Conservation (phyloP, 2,888 invertebrate genomes). For the Candidula unifasciata region DNA sequence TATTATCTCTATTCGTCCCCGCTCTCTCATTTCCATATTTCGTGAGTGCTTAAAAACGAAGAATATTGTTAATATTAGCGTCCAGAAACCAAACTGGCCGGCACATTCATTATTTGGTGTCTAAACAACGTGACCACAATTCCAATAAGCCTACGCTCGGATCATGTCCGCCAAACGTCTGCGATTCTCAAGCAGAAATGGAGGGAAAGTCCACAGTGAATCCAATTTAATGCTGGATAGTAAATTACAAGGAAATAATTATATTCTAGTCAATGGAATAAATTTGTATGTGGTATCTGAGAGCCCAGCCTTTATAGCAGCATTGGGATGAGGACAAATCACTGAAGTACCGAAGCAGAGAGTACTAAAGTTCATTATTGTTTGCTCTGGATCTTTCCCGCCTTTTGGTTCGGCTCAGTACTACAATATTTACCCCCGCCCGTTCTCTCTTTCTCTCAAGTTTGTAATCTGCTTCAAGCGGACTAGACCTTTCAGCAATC, state of each 20-base stretch:
- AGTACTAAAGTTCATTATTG: slow-evolving; percentile 10
- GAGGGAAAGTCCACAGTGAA: not conserved
- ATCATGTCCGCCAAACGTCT: not conserved
- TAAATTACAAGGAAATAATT: slow-evolving; percentile 46
- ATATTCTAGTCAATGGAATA: slow-evolving; percentile 46
- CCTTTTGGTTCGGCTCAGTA: not conserved
- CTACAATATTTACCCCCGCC: not conserved
- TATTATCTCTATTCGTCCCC: not conserved
- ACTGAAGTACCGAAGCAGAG: not conserved
- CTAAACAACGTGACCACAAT: slow-evolving; percentile 33
- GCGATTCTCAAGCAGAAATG: not conserved
- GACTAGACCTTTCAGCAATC: not conserved
- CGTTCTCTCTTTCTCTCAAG: not conserved
- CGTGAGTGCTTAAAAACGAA: slow-evolving; percentile 30
- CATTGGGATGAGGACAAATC: not conserved
- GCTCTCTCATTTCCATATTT: slow-evolving; percentile 35
- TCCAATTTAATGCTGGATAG: slow-evolving; percentile 32
- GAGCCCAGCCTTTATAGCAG: not conserved
- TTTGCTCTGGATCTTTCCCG: not conserved
- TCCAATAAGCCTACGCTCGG: slow-evolving; percentile 5
- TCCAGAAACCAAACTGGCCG: slow-evolving; percentile 15
- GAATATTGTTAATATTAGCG: slow-evolving; percentile 32
- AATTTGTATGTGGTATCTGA: slow-evolving; percentile 33
- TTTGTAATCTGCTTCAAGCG: not conserved
- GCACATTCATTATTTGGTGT: slow-evolving; percentile 32